These are phyloP conservation scores for Diorhabda carinulata DNA, from an alignment of 1,140 invertebrate species.

Conservation along the genomic window DNA sequence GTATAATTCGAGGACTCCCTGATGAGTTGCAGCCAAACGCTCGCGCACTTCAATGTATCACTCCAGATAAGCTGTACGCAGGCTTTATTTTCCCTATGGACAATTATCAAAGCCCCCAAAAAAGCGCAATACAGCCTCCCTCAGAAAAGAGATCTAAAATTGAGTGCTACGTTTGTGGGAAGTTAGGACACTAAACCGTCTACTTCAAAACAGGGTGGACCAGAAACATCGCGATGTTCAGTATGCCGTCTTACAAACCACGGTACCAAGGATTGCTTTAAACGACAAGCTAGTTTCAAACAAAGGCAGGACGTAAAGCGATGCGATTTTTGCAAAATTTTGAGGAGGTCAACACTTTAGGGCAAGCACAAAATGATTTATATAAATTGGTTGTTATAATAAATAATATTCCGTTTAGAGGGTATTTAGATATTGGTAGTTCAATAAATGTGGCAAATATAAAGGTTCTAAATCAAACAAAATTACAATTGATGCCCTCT, in stretches of 20 bases:
- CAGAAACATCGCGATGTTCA: not conserved
- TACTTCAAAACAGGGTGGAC: constrained; percentile 7
- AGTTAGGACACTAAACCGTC: constrained; percentile 15
- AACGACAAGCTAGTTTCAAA: too few relatives aligned
- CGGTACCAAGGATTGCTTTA: too few relatives aligned
- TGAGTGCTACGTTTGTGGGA: constrained; percentile 10
- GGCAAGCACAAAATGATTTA: too few relatives aligned
- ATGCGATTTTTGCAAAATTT: constrained; percentile 7
- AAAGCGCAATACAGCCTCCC: not conserved
- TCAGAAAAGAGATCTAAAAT: constrained; percentile 7
- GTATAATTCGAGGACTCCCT: not conserved
- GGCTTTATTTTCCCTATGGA: constrained; percentile 7
- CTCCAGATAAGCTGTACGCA: constrained; percentile 8
- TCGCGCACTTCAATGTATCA: not conserved
- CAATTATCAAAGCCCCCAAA: constrained; percentile 24
- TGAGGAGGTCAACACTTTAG: too few relatives aligned
- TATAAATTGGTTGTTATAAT: too few relatives aligned
- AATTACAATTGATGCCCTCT: too few relatives aligned
- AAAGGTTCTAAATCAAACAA: too few relatives aligned
- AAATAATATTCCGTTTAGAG: too few relatives aligned
- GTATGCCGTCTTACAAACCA: not conserved
- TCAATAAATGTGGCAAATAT: not conserved
- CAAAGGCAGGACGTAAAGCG: too few relatives aligned
- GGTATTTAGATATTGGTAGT: too few relatives aligned
- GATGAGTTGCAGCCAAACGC: constrained; percentile 6